Evolutionary conservation across 1,140 invertebrate species (phyloP), one percentile per base, ranked within the genome.

Genomic region (Phthorimaea operculella): DNA sequence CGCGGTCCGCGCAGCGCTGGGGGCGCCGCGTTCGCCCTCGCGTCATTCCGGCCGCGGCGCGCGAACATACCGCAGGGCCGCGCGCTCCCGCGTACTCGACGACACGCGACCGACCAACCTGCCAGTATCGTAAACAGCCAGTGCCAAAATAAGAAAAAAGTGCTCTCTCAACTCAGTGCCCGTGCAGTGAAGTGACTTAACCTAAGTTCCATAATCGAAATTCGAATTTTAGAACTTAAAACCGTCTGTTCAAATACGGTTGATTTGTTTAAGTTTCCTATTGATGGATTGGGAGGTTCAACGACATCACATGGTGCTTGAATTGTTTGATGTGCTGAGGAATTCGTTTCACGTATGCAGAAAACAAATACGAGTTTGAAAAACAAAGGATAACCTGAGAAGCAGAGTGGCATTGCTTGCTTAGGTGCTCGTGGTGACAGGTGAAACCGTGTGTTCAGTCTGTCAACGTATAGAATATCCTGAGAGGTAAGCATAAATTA

Each of bases 21-120:
- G 58, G 64, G 62, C 57, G 52, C 45, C 12, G 52, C 58, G 57
- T 42, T 18, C 53, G 48, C 17, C 56, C 49, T 65, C 74, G 75
- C 75, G 75, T 71, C 79, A 83, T 66, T 83, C 79, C 72, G 76
- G 77, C 76, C 79, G 79, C 76, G 79, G 71, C 76, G 71, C 70
- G 76, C 77, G 71, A 65, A 67, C 63, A 52, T 44, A 59, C 47
- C 69, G 72, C 70, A 74, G 63, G 60, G 66, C 68, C 62, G 51
- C 61, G 59, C 63, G 64, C 61, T 52, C 57, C 59, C 64, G 58
- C 54, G 59, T 52, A 33, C 17, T 12, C 48, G 10, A 12, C 10
- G 9, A 10, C 9, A 50, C 51, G 52, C 58, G 60, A 48, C 45
- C 55, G 58, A 15, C 44, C 44, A 17, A 47, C 44, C 44, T 47